Conservation (phyloP, 2,797 vertebrate genomes). For the Hafferia zeledoni region DNA sequence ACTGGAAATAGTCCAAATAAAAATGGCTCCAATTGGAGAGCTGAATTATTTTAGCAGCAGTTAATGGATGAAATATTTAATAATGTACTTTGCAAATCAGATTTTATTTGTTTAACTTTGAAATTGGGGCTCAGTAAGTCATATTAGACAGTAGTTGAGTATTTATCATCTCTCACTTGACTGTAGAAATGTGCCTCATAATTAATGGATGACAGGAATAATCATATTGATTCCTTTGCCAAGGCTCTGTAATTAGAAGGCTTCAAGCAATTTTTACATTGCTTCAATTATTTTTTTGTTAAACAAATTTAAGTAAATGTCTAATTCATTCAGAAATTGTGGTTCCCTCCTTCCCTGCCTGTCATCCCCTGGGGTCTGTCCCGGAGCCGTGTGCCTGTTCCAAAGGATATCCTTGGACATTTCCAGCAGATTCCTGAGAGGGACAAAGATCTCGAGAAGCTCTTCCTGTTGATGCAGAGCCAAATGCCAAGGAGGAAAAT, state of each 20-base stretch:
- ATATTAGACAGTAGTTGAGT: constrained; percentile 69
- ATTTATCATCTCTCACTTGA: constrained; percentile 76
- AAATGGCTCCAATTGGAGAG: constrained; percentile 82
- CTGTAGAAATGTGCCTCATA: background rate
- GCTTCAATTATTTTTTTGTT: background rate
- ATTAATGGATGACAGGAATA: constrained; percentile 2
- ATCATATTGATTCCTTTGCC: background rate
- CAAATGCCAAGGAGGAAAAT: background rate
- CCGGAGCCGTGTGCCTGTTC: background rate
- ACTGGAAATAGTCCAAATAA: constrained; percentile 3
- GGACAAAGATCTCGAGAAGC: background rate
- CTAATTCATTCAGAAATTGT: accelerated
- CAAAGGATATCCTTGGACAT: accelerated
- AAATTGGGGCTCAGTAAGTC: constrained; percentile 82
- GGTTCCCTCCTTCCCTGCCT: background rate
- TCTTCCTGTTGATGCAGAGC: background rate
- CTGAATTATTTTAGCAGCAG: constrained; percentile 82
- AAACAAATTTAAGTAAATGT: background rate
- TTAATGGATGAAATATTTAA: constrained; percentile 84
- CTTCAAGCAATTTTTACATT: background rate
- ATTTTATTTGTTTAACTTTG: constrained; percentile 81
- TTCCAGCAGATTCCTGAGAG: background rate
- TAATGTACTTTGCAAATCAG: constrained; percentile 85
- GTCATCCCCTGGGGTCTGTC: accelerated
- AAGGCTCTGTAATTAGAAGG: background rate